A percentile compares a stretch with the other conserved stretches of the same genome.
These are phyloP conservation scores for Anagyrus pseudococci DNA, from an alignment of 2,888 invertebrate genomes.

Conservation along the genomic window DNA sequence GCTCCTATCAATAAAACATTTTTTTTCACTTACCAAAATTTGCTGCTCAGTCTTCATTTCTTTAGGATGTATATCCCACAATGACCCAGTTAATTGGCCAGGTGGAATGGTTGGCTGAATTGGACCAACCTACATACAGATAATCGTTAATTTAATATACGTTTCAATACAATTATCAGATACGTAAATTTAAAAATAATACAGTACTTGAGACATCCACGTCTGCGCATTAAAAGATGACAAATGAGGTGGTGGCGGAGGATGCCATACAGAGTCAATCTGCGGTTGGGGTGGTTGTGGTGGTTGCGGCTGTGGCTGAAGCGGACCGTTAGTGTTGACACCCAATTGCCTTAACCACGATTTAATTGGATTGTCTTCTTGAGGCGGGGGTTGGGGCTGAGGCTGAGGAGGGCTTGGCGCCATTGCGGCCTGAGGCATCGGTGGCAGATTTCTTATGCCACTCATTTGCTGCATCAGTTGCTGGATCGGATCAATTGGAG, in stretches of 20 bases:
- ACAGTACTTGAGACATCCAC: slow-evolving; percentile 56
- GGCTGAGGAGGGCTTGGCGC: slow-evolving; percentile 42
- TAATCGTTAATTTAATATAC: slow-evolving; percentile 1
- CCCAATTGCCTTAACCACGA: slow-evolving; percentile 64
- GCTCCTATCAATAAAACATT: not conserved
- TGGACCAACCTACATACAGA: slow-evolving; percentile 50
- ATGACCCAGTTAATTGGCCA: slow-evolving; percentile 56
- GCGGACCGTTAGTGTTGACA: slow-evolving; percentile 52
- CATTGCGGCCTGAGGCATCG: slow-evolving; percentile 52
- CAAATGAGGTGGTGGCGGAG: slow-evolving; percentile 53
- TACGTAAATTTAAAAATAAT: not conserved
- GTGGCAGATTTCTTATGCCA: slow-evolving; percentile 61
- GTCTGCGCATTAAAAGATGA: slow-evolving; percentile 55
- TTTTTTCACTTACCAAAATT: slow-evolving; percentile 56
- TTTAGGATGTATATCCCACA: slow-evolving; percentile 60
- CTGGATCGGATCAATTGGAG: slow-evolving; percentile 64
- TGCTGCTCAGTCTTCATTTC: slow-evolving; percentile 64
- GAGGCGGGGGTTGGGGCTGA: slow-evolving; percentile 44
- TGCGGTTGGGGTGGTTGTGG: slow-evolving; percentile 43
- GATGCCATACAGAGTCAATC: too few species aligned
- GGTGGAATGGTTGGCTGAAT: slow-evolving; percentile 56
- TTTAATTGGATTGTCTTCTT: slow-evolving; percentile 64
- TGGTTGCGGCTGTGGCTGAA: slow-evolving; percentile 40
- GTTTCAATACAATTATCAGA: not conserved
- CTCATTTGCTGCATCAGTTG: slow-evolving; percentile 66